Base-by-base conservation (phyloP, 2,113 vertebrate species). In the Felis chaus region DNA sequence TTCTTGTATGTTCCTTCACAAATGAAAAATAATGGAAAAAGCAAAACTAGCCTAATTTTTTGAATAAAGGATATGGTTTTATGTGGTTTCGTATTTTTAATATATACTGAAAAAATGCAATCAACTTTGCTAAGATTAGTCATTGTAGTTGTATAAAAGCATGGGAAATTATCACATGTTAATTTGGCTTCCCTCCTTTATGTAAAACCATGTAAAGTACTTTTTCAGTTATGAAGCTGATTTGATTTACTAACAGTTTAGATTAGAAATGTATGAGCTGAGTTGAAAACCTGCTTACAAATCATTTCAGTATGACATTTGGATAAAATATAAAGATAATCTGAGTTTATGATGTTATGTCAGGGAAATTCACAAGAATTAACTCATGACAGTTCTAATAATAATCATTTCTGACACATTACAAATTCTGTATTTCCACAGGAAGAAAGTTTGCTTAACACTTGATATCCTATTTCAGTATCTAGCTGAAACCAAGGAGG, bases 111-210 rank as follows among this genome's bases (percentile, higher is more conserved):
- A 53, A 78, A 94, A 91, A 91, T 86, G 53, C 66, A 71, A 79
- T 93, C 84, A 89, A 15, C 80, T 91, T 12, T 94, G 66, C 21
- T 86, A 82, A 55, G 73, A 87, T 93, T 95, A 96, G 83, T 76
- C 69, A 57, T 89, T 96, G 71, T 94, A 53, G 31, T 89, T 97
- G 50, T 89, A 95, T 50, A 50, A 96, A 95, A 94, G 41, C 33
- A 61, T 91, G 91, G 39, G 61, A 94, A 95, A 94, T 95, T 68
- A 89, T 93, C 89, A 74, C 78, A 48, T 95, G 81, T 94, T 97
- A 97, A 97, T 98, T 97, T 94, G 97, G 33, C 78, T 93, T 81
- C 83, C 89, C 71, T 94, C 71, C 53, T 89, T 96, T 89, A 73
- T 96, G 53, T 92, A 95, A 91, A 95, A 69, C 65, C 73, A 91